phyloP scores from a whole-genome alignment of 2,797 vertebrate genomes.

The Amazonetta brasiliensis region DNA sequence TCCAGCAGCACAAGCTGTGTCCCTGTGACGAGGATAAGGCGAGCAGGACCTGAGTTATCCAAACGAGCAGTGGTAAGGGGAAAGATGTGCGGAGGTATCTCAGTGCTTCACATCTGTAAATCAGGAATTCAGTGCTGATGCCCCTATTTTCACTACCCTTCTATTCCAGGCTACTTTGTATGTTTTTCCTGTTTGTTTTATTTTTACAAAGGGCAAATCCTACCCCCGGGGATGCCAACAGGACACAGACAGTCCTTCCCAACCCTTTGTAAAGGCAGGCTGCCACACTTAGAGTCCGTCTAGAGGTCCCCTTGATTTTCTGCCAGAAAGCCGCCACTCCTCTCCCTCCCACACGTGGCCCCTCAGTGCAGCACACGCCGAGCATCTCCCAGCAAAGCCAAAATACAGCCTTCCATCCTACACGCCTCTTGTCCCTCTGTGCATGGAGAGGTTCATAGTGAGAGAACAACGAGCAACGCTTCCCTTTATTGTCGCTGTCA shows the following conservation, averaged over 20 bases:
- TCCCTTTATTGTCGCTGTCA: neutral
- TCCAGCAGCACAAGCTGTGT: neutral
- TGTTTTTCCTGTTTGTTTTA: too few species aligned
- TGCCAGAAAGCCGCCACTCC: neutral
- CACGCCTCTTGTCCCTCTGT: accelerated
- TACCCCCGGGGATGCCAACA: neutral
- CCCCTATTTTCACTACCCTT: neutral
- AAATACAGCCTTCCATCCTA: neutral
- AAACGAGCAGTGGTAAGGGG: neutral
- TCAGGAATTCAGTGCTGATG: neutral
- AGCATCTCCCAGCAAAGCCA: neutral
- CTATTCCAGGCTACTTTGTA: neutral
- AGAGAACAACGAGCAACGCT: neutral
- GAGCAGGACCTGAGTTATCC: neutral
- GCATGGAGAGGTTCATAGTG: accelerated
- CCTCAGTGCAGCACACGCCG: neutral
- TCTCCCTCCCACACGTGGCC: accelerated
- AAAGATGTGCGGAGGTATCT: neutral
- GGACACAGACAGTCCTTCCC: neutral
- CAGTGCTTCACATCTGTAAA: neutral
- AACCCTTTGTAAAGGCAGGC: neutral
- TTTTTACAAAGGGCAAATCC: neutral
- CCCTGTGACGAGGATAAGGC: accelerated
- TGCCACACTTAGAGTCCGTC: neutral
- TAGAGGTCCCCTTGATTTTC: neutral